Conservation (phyloP, 1,140 invertebrate genomes). For the Eumaeus atala region DNA sequence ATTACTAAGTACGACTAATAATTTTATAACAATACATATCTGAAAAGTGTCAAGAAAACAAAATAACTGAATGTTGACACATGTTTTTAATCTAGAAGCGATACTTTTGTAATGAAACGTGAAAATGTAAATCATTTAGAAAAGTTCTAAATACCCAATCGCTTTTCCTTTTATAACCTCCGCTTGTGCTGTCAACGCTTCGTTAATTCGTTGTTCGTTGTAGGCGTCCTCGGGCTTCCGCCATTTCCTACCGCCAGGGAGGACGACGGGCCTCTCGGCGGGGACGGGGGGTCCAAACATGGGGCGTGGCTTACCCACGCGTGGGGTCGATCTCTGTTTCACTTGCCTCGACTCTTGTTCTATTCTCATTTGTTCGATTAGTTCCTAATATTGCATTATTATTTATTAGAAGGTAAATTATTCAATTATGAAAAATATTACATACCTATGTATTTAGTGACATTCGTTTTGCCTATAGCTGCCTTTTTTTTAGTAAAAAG, state of each 20-base stretch:
- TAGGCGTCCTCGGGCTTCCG: conserved; percentile 84
- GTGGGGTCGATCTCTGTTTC: conserved; percentile 45
- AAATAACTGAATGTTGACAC: neutral
- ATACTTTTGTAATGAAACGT: neutral
- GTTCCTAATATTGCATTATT: conserved; percentile 17
- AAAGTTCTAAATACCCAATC: conserved; percentile 76
- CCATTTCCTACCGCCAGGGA: conserved; percentile 83
- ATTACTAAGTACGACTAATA: no score
- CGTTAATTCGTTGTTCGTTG: conserved; percentile 85
- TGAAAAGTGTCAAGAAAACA: no score
- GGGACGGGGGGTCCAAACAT: conserved; percentile 75
- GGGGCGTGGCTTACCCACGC: conserved; percentile 59
- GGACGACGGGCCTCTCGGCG: conserved; percentile 74
- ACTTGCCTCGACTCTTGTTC: conserved; percentile 51
- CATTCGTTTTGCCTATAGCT: no score
- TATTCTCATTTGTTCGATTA: conserved; percentile 24
- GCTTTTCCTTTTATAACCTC: conserved; percentile 85
- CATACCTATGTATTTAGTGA: no score
- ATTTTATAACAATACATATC: no score
- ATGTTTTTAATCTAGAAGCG: neutral
- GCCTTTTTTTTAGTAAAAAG: no score
- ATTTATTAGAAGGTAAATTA: conserved; percentile 1
- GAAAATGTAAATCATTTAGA: conserved; percentile 5
- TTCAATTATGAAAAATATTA: no score
- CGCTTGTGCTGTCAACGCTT: conserved; percentile 82